A percentile compares a stretch with the other conserved stretches of the same genome.
Evolutionary conservation across 2,113 vertebrate genomes (phyloP).

Genomic region (Lichenostomus cassidix): DNA sequence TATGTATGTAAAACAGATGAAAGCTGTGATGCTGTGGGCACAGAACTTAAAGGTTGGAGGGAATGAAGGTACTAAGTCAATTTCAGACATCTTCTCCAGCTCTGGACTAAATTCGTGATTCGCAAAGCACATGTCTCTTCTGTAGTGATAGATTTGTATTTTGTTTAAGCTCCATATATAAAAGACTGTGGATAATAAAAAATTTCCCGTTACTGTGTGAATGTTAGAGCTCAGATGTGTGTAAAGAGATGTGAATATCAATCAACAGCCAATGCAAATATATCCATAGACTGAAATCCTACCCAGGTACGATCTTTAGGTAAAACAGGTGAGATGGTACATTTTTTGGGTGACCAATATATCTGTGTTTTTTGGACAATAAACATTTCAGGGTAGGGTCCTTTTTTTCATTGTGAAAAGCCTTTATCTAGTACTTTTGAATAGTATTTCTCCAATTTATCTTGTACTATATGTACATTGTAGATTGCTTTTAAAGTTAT

Average conservation of each 20-base stretch:
- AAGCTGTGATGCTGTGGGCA: background rate
- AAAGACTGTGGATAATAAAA: background rate
- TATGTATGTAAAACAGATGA: background rate
- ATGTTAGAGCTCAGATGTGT: background rate
- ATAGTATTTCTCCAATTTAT: background rate
- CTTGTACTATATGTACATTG: background rate
- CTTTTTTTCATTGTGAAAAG: background rate
- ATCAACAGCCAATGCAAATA: background rate
- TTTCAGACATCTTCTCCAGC: background rate
- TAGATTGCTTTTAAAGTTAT: background rate
- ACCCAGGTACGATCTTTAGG: background rate
- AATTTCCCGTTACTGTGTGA: background rate
- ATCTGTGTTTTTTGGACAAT: background rate
- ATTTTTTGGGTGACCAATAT: background rate
- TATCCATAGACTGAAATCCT: background rate
- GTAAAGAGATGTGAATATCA: background rate
- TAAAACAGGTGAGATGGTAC: background rate
- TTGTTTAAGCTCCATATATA: background rate
- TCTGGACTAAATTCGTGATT: background rate
- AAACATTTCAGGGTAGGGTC: background rate
- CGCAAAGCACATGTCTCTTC: accelerated
- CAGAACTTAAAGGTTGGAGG: background rate
- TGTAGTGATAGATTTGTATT: background rate
- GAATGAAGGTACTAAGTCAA: background rate
- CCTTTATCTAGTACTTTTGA: background rate